A percentile compares a stretch with the other conserved stretches of the same genome.
These are phyloP conservation scores for Nasonia longicornis DNA, from an alignment of 1,140 invertebrate genomes.

Conservation along the genomic window DNA sequence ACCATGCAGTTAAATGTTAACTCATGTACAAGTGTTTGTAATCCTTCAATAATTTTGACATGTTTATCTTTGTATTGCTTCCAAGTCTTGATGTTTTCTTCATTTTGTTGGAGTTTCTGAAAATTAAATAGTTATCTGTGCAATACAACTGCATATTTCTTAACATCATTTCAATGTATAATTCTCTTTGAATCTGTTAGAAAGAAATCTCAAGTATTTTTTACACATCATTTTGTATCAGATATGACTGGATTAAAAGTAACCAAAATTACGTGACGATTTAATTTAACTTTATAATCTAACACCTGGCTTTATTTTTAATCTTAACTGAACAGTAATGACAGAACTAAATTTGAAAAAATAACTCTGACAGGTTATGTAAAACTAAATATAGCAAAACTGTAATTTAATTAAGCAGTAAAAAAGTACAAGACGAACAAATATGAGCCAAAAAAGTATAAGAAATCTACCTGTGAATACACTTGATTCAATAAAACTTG, in stretches of 20 bases:
- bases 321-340: background rate
- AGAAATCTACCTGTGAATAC: constrained; percentile 34
- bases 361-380: background rate
- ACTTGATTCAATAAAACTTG: constrained; percentile 35
- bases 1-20: constrained; percentile 71
- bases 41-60: constrained; percentile 60
- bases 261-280: background rate
- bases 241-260: background rate
- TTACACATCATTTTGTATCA: background rate
- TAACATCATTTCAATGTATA: background rate
- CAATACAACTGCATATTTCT: background rate
- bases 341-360: background rate
- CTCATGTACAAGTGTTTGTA: constrained; percentile 60
- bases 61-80: constrained; percentile 60
- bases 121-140: constrained; percentile 36
- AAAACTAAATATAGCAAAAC: background rate
- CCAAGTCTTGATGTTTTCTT: constrained; percentile 58
- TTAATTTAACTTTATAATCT: background rate
- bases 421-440: background rate
- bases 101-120: constrained; percentile 61
- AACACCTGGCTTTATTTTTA: background rate
- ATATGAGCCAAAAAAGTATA: background rate
- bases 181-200: too few species aligned
- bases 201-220: background rate
- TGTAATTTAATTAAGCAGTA: background rate